These are phyloP conservation scores for Pan paniscus DNA, from an alignment of 2,113 vertebrate species.

Conservation along the genomic window DNA sequence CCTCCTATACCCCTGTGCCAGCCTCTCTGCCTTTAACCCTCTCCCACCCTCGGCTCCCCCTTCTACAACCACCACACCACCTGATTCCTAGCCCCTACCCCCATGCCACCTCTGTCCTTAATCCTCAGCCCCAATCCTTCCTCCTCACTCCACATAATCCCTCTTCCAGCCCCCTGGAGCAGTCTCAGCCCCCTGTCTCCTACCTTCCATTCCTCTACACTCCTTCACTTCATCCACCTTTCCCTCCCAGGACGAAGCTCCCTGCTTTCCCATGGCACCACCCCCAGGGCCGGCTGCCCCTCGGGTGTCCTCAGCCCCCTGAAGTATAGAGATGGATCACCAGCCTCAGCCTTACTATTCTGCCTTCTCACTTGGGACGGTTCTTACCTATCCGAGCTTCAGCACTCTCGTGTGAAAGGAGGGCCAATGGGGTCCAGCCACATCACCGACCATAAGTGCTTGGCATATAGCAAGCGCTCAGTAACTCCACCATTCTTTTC, in stretches of 20 bases:
- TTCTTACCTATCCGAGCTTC: background rate
- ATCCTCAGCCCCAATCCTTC: background rate
- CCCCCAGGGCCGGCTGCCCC: background rate
- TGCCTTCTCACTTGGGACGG: background rate
- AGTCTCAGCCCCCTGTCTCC: background rate
- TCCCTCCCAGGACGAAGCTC: background rate
- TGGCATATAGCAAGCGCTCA: background rate
- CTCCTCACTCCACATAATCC: rapidly evolving
- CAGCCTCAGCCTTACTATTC: background rate
- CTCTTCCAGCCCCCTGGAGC: background rate
- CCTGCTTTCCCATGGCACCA: background rate
- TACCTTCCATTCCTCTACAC: background rate
- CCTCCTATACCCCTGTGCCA: background rate
- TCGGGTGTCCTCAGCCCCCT: background rate
- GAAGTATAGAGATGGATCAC: no score
- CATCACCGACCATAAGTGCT: background rate
- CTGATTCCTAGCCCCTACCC: background rate
- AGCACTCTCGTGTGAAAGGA: background rate
- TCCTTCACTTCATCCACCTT: background rate
- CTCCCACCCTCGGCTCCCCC: no score
- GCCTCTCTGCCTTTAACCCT: background rate
- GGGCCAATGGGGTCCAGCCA: background rate
- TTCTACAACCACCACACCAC: background rate
- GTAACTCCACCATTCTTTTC: background rate
- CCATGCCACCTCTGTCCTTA: background rate